A percentile compares a stretch with the other conserved stretches of the same genome.
Evolutionary conservation across 1,140 invertebrate species (phyloP).

Genomic region (Probaryconus sp.): DNA sequence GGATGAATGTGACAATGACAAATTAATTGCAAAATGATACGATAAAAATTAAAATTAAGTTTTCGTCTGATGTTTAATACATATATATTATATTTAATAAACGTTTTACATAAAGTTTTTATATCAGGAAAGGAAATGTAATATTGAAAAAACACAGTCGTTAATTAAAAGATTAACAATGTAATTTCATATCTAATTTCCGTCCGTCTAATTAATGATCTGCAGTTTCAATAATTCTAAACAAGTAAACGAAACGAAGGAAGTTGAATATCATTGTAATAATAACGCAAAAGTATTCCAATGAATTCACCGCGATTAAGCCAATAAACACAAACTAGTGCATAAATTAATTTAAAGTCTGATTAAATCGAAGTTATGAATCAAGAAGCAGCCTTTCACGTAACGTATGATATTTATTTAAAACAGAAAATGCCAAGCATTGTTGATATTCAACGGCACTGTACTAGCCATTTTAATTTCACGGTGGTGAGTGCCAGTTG

Average conservation of each 20-base stretch:
- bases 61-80: too few species aligned
- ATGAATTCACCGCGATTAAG: slow-evolving; percentile 46
- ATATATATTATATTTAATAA: too few species aligned
- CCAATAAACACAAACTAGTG: slow-evolving; percentile 50
- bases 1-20: too few species aligned
- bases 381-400: slow-evolving; percentile 12
- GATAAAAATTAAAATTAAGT: too few species aligned
- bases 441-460: slow-evolving; percentile 51
- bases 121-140: too few species aligned
- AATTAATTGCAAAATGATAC: too few species aligned
- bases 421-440: slow-evolving; percentile 41
- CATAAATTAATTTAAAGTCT: slow-evolving; percentile 34
- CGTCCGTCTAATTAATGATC: too few species aligned
- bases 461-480: slow-evolving; percentile 67
- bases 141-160: too few species aligned
- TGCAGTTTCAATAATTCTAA: slow-evolving; percentile 19
- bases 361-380: slow-evolving; percentile 45
- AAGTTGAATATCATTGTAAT: not conserved
- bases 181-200: too few species aligned
- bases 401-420: slow-evolving; percentile 51
- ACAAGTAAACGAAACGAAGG: slow-evolving; percentile 39
- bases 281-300: not conserved
- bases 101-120: too few species aligned
- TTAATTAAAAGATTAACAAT: too few species aligned
- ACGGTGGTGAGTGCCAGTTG: slow-evolving; percentile 62